These are phyloP conservation scores for Cacoxenus indagator DNA, from an alignment of 2,888 invertebrate species.

Conservation along the genomic window DNA sequence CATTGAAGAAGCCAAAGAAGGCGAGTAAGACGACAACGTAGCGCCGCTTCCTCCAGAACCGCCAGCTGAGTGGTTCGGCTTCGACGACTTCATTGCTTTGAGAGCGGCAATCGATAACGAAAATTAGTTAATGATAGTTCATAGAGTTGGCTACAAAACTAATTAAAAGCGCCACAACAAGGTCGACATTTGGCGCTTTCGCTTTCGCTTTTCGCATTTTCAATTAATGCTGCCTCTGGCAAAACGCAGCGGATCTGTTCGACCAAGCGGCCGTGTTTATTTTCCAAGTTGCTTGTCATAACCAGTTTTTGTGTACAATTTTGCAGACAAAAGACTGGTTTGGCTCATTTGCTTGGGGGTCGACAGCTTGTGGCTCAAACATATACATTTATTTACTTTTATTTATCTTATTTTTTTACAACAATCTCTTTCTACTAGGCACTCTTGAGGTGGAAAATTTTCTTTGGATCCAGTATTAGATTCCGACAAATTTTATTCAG, in stretches of 20 bases:
- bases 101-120: background rate
- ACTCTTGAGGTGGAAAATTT: background rate
- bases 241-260: background rate
- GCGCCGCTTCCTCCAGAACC: constrained; percentile 81
- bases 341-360: background rate
- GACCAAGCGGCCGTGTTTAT: background rate
- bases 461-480: too few species aligned
- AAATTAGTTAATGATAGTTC: background rate
- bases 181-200: background rate
- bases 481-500: too few species aligned
- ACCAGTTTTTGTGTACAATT: background rate
- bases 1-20: constrained; percentile 88
- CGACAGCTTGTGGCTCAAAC: background rate
- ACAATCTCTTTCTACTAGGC: background rate
- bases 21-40: constrained; percentile 83
- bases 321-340: constrained; percentile 17
- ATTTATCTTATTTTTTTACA: constrained; percentile 7
- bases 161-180: background rate
- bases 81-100: constrained; percentile 60
- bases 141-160: background rate
- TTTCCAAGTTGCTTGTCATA: background rate
- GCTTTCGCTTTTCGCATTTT: background rate
- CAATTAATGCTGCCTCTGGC: background rate
- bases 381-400: background rate
- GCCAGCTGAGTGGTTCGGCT: constrained; percentile 73